Percentiles rank a stretch among this genome's conserved stretches.
phyloP scores from a whole-genome alignment of 1,140 invertebrate species.

The Drosophila leontia region DNA sequence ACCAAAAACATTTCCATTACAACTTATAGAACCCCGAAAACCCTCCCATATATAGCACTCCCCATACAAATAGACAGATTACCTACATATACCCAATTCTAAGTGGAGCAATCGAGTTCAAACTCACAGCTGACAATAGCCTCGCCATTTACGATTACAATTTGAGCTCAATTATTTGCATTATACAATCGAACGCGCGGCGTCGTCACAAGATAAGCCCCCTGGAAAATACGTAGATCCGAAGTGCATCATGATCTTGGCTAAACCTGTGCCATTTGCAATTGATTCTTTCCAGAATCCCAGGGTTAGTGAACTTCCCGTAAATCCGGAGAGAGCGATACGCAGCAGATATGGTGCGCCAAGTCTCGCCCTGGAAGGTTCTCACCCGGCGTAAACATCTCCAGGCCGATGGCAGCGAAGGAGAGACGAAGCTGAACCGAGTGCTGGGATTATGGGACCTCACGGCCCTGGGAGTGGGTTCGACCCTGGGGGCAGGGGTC shows the following conservation, averaged over 20 bases:
- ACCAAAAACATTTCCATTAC: slow-evolving; percentile 27
- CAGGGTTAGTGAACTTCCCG: slow-evolving; percentile 58
- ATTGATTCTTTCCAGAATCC: slow-evolving; percentile 36
- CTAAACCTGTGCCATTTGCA: slow-evolving; percentile 34
- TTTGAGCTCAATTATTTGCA: slow-evolving; percentile 72
- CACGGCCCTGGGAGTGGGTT: slow-evolving; percentile 92
- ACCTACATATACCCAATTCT: slow-evolving; percentile 37
- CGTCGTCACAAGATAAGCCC: slow-evolving; percentile 53
- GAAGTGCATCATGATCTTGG: slow-evolving; percentile 63
- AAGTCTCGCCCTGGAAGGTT: slow-evolving; percentile 77
- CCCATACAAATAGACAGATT: not conserved
- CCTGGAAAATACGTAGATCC: slow-evolving; percentile 26
- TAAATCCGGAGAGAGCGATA: slow-evolving; percentile 16
- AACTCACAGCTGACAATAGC: slow-evolving; percentile 52
- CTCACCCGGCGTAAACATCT: slow-evolving; percentile 76
- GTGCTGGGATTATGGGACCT: slow-evolving; percentile 91
- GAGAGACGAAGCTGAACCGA: slow-evolving; percentile 74
- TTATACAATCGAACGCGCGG: slow-evolving; percentile 51
- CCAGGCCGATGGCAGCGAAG: slow-evolving; percentile 61
- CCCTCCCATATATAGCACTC: slow-evolving; percentile 15
- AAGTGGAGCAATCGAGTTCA: slow-evolving; percentile 57
- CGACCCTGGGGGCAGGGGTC: slow-evolving; percentile 94
- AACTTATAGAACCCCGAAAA: not conserved
- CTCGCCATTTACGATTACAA: slow-evolving; percentile 58
- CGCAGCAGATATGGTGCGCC: slow-evolving; percentile 56